Evolutionary conservation across 2,113 vertebrate genomes (phyloP), one percentile per base, ranked within the genome.

Genomic region (Scopus umbretta): DNA sequence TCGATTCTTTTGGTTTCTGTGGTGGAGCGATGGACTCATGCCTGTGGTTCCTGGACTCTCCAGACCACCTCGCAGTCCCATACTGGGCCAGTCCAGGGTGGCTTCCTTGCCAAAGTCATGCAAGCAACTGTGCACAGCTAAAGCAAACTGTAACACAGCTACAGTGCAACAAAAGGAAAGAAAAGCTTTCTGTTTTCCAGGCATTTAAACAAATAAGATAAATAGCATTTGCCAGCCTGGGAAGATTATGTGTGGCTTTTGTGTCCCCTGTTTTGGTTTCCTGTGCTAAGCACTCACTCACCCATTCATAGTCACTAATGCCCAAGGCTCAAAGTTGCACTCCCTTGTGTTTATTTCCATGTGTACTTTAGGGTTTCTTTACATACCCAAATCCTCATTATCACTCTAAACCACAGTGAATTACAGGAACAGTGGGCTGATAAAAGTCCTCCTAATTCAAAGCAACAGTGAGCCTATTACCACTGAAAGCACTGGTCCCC

Each of bases 331-430:
- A 34, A 63, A 59, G 92, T 34, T 75, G 40, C 90, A 67, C 82
- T 92, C 92, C 88, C 86, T 78, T 27, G 20, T 52, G 82, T 84
- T 80, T 55, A 78, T 93, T 86, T 94, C 90, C 92, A 17, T 78
- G 92, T 91, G 88, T 89, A 78, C 86, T 92, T 93, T 40, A 75
- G 65, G 65, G 72, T 86, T 95, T 94, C 92, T 96, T 95, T 94
- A 95, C 95, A 92, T 72, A 71, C 65, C 49, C 88, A 96, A 94
- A 96, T 94, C 86, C 94, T 92, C 80, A 81, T 97, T 94, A 96
- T 90, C 83, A 75, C 80, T 63, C 66, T 61, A 91, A 93, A 88
- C 88, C 88, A 67, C 3, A 6, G 56, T 67, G 92, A 91, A 92
- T 93, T 61, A 93, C 76, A 76, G 67, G 81, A 90, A 84, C 26